Percentiles rank a stretch among this genome's conserved stretches.
phyloP scores from a whole-genome alignment of 2,797 vertebrate genomes.

The Arnoldichthys spilopterus region DNA sequence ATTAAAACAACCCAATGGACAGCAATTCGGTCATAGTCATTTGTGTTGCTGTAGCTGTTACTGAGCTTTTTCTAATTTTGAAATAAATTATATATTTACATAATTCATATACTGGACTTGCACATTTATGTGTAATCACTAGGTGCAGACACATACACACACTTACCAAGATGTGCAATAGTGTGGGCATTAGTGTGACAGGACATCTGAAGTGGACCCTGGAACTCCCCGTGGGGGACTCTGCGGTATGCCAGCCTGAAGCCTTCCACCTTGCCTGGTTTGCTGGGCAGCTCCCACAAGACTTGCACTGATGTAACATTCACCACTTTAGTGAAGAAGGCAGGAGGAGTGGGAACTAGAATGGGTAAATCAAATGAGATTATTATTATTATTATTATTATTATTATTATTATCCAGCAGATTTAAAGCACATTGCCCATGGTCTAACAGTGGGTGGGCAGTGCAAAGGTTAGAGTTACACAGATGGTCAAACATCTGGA shows the following conservation, averaged over 20 bases:
- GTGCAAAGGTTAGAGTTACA: constrained; percentile 13
- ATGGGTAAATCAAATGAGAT: not conserved
- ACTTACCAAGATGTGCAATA: constrained; percentile 63
- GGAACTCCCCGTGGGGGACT: constrained; percentile 60
- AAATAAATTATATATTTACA: not conserved
- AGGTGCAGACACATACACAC: not conserved
- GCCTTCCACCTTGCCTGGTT: constrained; percentile 59
- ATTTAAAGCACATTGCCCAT: not conserved
- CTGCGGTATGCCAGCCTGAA: constrained; percentile 66
- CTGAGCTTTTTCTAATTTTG: not conserved
- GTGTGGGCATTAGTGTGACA: constrained; percentile 63
- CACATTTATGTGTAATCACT: not conserved
- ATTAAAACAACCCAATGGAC: not conserved
- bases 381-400: not conserved
- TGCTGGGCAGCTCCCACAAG: constrained; percentile 65
- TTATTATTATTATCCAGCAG: not conserved
- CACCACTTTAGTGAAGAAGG: constrained; percentile 67
- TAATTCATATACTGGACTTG: not conserved
- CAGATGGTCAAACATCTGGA: constrained; percentile 36
- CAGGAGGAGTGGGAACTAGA: constrained; percentile 63
- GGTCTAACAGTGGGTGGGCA: constrained; percentile 1
- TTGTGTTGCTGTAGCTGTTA: not conserved
- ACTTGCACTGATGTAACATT: constrained; percentile 62
- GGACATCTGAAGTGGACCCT: constrained; percentile 62
- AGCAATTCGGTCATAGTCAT: not conserved